Evolutionary conservation across 2,797 vertebrate genomes (phyloP).

Genomic region (Bovichtus variegatus): DNA sequence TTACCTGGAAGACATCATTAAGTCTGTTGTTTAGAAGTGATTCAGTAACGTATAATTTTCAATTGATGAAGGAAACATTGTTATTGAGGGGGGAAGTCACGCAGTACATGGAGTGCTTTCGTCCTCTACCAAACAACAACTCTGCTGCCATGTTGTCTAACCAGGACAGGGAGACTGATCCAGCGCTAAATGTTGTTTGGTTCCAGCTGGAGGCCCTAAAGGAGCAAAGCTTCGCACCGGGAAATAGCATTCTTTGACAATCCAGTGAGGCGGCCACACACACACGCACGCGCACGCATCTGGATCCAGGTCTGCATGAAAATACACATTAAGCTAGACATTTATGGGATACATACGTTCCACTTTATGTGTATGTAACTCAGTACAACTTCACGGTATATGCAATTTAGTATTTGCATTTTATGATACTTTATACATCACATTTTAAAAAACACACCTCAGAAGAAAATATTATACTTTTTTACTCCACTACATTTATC

Average conservation of each 20-base stretch:
- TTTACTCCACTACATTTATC: neutral
- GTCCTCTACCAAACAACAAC: constrained; percentile 59
- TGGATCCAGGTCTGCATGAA: neutral
- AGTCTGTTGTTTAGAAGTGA: constrained; percentile 67
- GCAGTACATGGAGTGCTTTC: constrained; percentile 46
- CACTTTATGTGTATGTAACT: neutral
- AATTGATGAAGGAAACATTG: constrained; percentile 66
- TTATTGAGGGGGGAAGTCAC: constrained; percentile 34
- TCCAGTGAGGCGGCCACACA: constrained; percentile 23
- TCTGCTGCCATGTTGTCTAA: constrained; percentile 53
- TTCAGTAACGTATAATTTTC: constrained; percentile 81
- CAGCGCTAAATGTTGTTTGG: constrained; percentile 39
- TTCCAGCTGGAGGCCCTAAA: constrained; percentile 41
- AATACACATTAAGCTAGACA: neutral
- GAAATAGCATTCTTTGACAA: constrained; percentile 44
- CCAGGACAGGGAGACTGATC: constrained; percentile 45
- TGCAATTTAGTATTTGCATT: neutral
- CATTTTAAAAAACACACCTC: neutral
- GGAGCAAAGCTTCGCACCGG: constrained; percentile 23
- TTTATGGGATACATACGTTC: neutral
- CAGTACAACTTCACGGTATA: neutral
- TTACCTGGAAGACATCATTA: constrained; percentile 78
- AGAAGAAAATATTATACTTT: neutral
- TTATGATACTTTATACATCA: neutral
- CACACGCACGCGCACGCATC: constrained; percentile 7